Evolutionary conservation across 2,113 vertebrate species (phyloP).

Genomic region (Pelusios castaneus): DNA sequence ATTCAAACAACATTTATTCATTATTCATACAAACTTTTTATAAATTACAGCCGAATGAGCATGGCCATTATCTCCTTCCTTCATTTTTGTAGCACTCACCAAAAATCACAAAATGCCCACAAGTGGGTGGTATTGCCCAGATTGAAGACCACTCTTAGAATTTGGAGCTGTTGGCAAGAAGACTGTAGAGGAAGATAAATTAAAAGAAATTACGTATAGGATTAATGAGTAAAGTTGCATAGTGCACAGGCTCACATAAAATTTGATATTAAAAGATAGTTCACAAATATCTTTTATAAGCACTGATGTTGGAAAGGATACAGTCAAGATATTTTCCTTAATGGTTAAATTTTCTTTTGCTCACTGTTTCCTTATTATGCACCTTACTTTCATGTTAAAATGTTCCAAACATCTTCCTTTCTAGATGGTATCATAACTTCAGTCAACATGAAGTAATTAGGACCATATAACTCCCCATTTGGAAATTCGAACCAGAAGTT

Average conservation of each 20-base stretch:
- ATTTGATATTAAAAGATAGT: not conserved
- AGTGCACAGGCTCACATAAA: not conserved
- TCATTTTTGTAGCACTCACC: no score
- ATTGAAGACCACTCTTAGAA: no score
- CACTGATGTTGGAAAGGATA: not conserved
- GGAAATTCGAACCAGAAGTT: not conserved
- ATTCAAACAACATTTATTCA: no score
- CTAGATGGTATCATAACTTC: not conserved
- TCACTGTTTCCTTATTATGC: not conserved
- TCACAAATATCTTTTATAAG: not conserved
- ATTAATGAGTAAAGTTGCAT: not conserved
- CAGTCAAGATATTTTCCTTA: not conserved
- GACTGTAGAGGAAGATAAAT: no score
- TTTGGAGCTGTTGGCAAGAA: not conserved
- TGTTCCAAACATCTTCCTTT: not conserved
- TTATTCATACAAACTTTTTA: no score
- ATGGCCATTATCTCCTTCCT: no score
- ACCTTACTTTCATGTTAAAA: not conserved
- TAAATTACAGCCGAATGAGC: no score
- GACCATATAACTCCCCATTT: not conserved
- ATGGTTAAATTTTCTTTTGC: accelerated
- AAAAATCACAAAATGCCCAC: no score
- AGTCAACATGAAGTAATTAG: not conserved
- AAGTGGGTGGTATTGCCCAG: no score
- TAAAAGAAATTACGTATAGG: not conserved